These are phyloP conservation scores for Catalaphyllia jardinei DNA, from an alignment of 64 coral and sea anemone genomes.

Conservation along the genomic window DNA sequence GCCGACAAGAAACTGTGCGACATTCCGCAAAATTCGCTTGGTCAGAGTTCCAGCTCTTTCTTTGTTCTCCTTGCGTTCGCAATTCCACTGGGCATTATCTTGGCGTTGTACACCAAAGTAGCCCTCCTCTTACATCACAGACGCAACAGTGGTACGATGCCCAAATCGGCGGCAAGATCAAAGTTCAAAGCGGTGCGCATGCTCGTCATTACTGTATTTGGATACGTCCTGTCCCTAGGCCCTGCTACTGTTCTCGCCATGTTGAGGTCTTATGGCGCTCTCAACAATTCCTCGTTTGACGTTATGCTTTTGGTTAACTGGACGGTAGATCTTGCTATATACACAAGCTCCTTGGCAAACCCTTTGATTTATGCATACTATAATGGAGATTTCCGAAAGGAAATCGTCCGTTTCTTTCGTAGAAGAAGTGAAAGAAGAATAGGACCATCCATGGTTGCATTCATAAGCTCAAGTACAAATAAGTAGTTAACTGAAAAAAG, in stretches of 20 bases:
- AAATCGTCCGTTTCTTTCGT: conserved; percentile 5
- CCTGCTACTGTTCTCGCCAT: neutral
- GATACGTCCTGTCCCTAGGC: conserved; percentile 9
- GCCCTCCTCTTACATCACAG: conserved; percentile 15
- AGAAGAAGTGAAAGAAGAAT: neutral
- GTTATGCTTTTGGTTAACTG: neutral
- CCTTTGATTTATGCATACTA: conserved; percentile 57
- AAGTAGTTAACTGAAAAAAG: neutral
- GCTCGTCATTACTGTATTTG: conserved; percentile 20
- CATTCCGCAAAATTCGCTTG: neutral
- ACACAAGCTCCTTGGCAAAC: conserved; percentile 28
- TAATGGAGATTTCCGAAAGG: conserved; percentile 28
- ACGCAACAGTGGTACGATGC: neutral
- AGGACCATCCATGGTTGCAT: neutral
- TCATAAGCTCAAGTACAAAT: neutral
- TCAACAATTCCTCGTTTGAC: neutral
- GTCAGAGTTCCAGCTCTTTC: neutral
- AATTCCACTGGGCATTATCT: neutral
- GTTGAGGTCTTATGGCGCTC: conserved; percentile 9
- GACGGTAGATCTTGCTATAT: neutral
- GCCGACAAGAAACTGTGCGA: conserved; percentile 3
- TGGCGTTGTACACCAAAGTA: conserved; percentile 8
- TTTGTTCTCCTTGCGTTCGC: conserved; percentile 10
- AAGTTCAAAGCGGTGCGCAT: conserved; percentile 46
- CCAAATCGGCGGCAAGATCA: conserved; percentile 16